phyloP scores from a whole-genome alignment of 2,113 vertebrate species.

The Fukomys damarensis region DNA sequence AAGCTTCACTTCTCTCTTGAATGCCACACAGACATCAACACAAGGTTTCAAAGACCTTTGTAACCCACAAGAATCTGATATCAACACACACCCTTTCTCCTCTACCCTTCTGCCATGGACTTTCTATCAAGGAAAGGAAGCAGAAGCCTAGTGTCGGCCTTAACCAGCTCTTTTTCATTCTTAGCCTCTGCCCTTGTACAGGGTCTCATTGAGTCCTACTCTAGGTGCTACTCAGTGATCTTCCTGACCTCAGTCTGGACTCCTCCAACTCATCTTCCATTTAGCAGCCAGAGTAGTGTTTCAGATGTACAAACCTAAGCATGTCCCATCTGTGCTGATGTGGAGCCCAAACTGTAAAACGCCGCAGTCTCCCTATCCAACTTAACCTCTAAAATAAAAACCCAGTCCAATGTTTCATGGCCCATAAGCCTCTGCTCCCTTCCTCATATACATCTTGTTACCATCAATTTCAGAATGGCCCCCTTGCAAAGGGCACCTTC shows the following conservation, averaged over 20 bases:
- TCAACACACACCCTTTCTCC: neutral
- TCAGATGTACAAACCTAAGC: neutral
- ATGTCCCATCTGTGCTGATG: neutral
- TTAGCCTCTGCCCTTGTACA: neutral
- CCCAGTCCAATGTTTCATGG: neutral
- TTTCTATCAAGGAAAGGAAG: neutral
- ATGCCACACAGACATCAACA: neutral
- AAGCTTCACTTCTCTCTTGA: neutral
- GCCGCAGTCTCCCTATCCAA: neutral
- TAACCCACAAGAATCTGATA: neutral
- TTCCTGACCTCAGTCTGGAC: neutral
- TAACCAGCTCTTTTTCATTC: neutral
- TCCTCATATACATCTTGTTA: neutral
- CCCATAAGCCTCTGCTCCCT: neutral
- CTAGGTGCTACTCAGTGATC: neutral
- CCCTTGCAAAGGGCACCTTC: neutral
- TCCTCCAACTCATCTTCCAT: neutral
- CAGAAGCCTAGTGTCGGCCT: neutral
- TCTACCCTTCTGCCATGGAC: accelerated
- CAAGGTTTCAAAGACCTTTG: neutral
- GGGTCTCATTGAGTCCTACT: too few species aligned
- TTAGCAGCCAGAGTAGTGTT: neutral
- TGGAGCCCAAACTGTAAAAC: neutral
- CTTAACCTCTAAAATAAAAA: neutral
- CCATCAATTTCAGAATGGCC: neutral